Percentiles rank a stretch among this genome's conserved stretches.
Evolutionary conservation across 1,140 invertebrate species (phyloP).

Genomic region (Mylabris phalerata): DNA sequence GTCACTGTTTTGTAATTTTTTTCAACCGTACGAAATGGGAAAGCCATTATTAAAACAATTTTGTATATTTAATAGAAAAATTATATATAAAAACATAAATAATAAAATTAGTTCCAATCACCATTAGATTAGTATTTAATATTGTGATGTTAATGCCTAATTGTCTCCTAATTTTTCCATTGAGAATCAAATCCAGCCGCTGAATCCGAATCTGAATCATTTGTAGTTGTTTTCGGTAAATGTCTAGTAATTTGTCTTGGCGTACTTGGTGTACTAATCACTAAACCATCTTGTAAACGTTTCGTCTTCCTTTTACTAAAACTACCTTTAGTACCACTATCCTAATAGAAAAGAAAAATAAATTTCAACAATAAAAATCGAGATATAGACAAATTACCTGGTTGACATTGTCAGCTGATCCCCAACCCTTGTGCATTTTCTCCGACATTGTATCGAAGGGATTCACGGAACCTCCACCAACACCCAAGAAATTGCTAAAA

Average conservation of each 20-base stretch:
- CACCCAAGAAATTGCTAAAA: constrained; percentile 80
- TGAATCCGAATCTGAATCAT: constrained; percentile 71
- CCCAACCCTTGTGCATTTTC: constrained; percentile 75
- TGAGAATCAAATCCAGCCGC: constrained; percentile 72
- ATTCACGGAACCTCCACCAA: constrained; percentile 48
- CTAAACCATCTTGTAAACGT: constrained; percentile 38
- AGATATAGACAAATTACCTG: constrained; percentile 46
- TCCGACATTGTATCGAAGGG: constrained; percentile 38
- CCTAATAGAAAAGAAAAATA: background rate
- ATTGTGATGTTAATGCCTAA: background rate
- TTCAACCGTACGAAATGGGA: no score
- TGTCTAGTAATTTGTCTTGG: constrained; percentile 42
- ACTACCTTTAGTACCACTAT: constrained; percentile 58
- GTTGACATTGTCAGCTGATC: constrained; percentile 75
- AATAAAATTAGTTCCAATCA: constrained; percentile 2
- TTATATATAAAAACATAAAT: no score
- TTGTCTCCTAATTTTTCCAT: constrained; percentile 48
- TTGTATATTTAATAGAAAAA: no score
- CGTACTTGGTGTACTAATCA: constrained; percentile 55
- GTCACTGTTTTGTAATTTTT: no score
- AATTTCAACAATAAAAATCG: constrained; percentile 2
- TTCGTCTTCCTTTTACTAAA: constrained; percentile 54
- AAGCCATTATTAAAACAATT: no score
- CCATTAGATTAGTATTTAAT: background rate
- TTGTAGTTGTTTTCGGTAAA: constrained; percentile 9